Evolutionary conservation across 2,888 invertebrate genomes (phyloP), one percentile per base, ranked within the genome.

Genomic region (Hecatera dysodea): DNA sequence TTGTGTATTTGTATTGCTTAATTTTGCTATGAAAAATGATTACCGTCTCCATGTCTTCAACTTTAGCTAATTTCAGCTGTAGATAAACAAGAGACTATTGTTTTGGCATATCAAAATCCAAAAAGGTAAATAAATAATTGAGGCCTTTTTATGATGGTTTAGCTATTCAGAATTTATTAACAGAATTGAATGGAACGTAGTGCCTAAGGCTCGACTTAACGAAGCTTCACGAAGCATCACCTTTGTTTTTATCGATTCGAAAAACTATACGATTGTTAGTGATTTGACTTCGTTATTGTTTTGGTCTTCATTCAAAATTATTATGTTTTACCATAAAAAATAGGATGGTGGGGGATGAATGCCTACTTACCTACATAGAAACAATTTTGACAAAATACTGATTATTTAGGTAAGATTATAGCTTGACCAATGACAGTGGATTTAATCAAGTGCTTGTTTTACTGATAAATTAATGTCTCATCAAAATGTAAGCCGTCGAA

Each of bases 191-290:
- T 83, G 68, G 68, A 81, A 73, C 71, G 8, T 50, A 59, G 63
- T 67, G 61, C 84, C 77, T 84, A 76, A 81, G 82, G 82, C 72
- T 33, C 68, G 42, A 56, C 60, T 39, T 84, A 82, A 84, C 75
- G 75, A 82, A 72, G 55, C 57, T 67, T 67, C 74, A 82, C 75
- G 69, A 62, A 53, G 42, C 57, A 63, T 75, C 48, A 50, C 44
- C 56, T 81, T 78, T 72, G 57, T 75, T 84, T 78, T 78, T 81
- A 81, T 70, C 24, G 69, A 69, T 70, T 67, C 33, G 36, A 50
- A 68, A 75, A 81, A 67, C 48, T 11, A 63, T 24, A 6, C 46
- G 22, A 57, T 46, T 44, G 29, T 60, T 53, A 11, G 27, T 62
- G 52, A 75, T 68, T 80, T 42, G 50, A n/a, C 8, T 48, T 57